phyloP scores from a whole-genome alignment of 2,797 vertebrate species.

The Gallinago solitaria region DNA sequence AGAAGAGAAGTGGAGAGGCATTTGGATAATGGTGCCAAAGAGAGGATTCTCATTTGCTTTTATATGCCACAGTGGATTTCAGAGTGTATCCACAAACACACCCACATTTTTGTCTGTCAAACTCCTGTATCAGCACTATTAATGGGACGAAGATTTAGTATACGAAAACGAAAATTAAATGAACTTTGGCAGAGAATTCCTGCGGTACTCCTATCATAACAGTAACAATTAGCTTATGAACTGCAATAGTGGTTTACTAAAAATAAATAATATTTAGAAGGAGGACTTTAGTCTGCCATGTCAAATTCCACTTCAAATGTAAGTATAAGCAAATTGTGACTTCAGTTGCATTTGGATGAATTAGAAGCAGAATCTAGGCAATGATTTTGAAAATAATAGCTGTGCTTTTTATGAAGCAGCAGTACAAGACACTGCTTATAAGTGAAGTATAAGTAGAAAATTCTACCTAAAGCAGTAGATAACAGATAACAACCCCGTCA shows the following conservation, averaged over 20 bases:
- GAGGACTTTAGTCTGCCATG: not conserved
- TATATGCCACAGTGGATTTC: slow-evolving; percentile 26
- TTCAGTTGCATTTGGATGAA: not conserved
- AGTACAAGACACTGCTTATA: no score
- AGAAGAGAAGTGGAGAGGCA: not conserved
- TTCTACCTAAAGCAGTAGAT: not conserved
- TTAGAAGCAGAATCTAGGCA: not conserved
- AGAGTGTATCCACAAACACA: not conserved
- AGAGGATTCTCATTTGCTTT: slow-evolving; percentile 30
- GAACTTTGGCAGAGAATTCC: slow-evolving; percentile 28
- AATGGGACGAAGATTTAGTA: slow-evolving; percentile 25
- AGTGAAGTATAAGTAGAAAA: not conserved
- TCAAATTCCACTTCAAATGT: not conserved
- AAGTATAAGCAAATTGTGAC: not conserved
- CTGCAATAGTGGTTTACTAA: not conserved
- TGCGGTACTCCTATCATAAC: not conserved
- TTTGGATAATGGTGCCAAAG: slow-evolving; percentile 18
- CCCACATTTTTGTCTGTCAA: slow-evolving; percentile 14
- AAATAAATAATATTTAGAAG: slow-evolving; percentile 1
- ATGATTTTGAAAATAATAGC: not conserved
- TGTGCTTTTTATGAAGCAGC: not conserved
- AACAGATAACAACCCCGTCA: not conserved
- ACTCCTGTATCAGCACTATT: not conserved
- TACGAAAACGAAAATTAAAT: slow-evolving; percentile 35
- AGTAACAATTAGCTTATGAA: slow-evolving; percentile 12